Evolutionary conservation across 2,113 vertebrate species (phyloP), one percentile per base, ranked within the genome.

Genomic region (Periophthalmus modestus): DNA sequence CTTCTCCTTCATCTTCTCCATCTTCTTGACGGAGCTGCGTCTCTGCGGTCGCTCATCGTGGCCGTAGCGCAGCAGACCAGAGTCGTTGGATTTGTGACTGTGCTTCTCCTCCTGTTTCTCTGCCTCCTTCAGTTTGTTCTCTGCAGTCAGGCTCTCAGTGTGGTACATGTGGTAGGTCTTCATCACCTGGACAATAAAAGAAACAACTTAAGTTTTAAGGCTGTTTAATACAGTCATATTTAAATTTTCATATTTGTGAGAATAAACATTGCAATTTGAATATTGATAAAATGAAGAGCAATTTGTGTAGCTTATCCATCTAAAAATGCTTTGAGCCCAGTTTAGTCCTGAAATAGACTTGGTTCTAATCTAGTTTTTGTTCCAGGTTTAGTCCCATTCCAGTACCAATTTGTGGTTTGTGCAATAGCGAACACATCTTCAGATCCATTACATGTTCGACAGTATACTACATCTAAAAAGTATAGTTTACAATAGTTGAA

Each of bases 161-260:
- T 99, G 98, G 88, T 99, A 99, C 97, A 99, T 99, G 93, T 99
- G 98, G 92, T 99, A 99, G 0, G 98, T 99, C 93, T 99, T 99
- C 97, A 99, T 99, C 87, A 99, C 98, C 98, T 99, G 92, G 10
- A 0, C 52, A 55, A 10, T 9, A 21, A 48, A 3, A 48, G 15
- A 48, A 15, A 48, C 2, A 48, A 48, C 47, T 48, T 48, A 14
- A 13, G n/a, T n/a, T 14, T 52, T 6, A 52, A 5, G 16, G 15
- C 4, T 19, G 48, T 21, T 43, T 43, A 43, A 43, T 55, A 4
- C 2, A 16, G 43, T 46, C 43, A 46, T 46, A 7, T 46, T 46
- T 46, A 7, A 46, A 46, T 46, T 28, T 28, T 28, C 28, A 9
- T 43, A 43, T 10, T 18, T 50, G 48, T 18, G 48, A 7, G 16